Conservation (phyloP, 2,888 invertebrate species). For the Shargacucullia verbasci region DNA sequence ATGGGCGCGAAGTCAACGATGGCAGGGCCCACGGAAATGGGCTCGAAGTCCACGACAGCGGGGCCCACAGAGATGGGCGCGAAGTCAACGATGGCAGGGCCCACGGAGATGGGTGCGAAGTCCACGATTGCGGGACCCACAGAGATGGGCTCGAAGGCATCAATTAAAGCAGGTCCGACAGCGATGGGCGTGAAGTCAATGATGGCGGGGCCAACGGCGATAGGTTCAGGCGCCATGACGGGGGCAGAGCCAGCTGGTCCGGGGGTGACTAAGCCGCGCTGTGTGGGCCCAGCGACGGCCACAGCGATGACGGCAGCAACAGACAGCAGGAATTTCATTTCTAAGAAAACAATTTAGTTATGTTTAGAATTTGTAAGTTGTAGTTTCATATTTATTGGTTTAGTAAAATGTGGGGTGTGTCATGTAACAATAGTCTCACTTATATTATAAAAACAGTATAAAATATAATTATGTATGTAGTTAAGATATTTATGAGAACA, state of each 20-base stretch:
- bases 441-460: no score
- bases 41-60: conserved; percentile 37
- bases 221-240: conserved; percentile 25
- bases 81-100: conserved; percentile 17
- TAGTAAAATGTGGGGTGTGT: no score
- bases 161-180: conserved; percentile 21
- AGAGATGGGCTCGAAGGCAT: conserved; percentile 25
- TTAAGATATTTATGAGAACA: no score
- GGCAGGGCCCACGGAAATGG: conserved; percentile 20
- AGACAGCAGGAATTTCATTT: conserved; percentile 47
- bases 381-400: no score
- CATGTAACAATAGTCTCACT: no score
- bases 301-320: conserved; percentile 48
- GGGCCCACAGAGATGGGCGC: conserved; percentile 22
- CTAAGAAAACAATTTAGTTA: conserved; percentile 2
- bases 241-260: conserved; percentile 38
- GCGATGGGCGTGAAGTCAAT: conserved; percentile 38
- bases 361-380: neutral
- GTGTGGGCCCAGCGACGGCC: conserved; percentile 49
- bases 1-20: conserved; percentile 8
- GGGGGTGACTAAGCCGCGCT: conserved; percentile 39
- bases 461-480: no score
- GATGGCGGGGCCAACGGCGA: conserved; percentile 54
- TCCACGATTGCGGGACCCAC: conserved; percentile 22
- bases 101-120: conserved; percentile 24